Evolutionary conservation across 1,140 invertebrate genomes (phyloP).

Genomic region (Drosophila mojavensis): DNA sequence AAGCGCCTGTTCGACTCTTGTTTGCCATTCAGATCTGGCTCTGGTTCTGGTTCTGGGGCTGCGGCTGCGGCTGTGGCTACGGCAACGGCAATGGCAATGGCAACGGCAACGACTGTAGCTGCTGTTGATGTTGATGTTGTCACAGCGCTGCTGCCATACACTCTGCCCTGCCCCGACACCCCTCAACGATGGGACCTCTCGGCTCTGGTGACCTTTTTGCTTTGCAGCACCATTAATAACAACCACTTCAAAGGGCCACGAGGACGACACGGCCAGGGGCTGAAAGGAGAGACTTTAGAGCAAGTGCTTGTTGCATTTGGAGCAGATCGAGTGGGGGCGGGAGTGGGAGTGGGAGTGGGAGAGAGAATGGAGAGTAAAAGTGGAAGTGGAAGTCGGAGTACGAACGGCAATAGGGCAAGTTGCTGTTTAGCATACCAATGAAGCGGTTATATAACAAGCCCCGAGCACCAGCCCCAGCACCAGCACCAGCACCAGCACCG

Average conservation of each 20-base stretch:
- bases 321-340: neutral
- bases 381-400: neutral
- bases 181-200: neutral
- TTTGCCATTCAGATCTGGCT: conserved; percentile 14
- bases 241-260: conserved; percentile 9
- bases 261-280: neutral
- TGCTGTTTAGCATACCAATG: conserved; percentile 23
- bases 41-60: no score
- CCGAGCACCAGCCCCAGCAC: neutral
- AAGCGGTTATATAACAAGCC: conserved; percentile 32
- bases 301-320: conserved; percentile 48
- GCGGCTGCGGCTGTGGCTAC: no score
- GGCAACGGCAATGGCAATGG: no score
- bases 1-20: conserved; percentile 13
- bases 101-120: neutral
- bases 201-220: conserved; percentile 61
- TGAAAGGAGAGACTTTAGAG: neutral
- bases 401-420: conserved; percentile 1
- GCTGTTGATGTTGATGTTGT: conserved; percentile 25
- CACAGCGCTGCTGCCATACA: conserved; percentile 36
- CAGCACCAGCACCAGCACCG: conserved; percentile 3
- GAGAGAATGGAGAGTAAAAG: neutral
- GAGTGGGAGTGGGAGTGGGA: neutral
- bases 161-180: neutral
- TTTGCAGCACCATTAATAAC: conserved; percentile 65